Conservation (phyloP, 2,797 vertebrate species). For the Diplodus sargus region DNA sequence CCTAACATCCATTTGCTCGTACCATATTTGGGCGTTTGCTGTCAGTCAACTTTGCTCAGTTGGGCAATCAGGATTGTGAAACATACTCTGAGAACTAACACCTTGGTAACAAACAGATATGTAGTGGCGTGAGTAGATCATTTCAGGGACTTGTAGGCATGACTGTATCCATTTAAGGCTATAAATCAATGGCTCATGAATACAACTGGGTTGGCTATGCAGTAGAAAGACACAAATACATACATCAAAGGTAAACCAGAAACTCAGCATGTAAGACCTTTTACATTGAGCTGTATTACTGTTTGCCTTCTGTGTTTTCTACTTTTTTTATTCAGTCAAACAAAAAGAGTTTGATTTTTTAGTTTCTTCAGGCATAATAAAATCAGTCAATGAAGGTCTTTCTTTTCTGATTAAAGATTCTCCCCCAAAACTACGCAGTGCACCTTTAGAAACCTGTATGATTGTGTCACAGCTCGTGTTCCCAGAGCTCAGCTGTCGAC, state of each 20-base stretch:
- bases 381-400: no score
- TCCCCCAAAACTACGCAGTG: no score
- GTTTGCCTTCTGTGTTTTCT: background rate
- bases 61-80: slow-evolving; percentile 1
- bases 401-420: no score
- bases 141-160: background rate
- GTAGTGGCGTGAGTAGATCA: background rate
- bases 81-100: background rate
- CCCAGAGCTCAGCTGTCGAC: background rate
- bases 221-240: background rate
- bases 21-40: background rate
- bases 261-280: background rate
- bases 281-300: background rate
- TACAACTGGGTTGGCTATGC: no score
- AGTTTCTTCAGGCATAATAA: no score
- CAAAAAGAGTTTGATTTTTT: no score
- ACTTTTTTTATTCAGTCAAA: background rate
- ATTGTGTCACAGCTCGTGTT: background rate
- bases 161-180: background rate
- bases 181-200: background rate
- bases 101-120: background rate
- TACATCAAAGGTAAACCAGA: slow-evolving; percentile 20
- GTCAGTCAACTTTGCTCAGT: slow-evolving; percentile 1
- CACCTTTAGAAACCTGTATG: background rate
- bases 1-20: background rate